Conservation (phyloP, 2,113 vertebrate species). For the Marmota flaviventris region DNA sequence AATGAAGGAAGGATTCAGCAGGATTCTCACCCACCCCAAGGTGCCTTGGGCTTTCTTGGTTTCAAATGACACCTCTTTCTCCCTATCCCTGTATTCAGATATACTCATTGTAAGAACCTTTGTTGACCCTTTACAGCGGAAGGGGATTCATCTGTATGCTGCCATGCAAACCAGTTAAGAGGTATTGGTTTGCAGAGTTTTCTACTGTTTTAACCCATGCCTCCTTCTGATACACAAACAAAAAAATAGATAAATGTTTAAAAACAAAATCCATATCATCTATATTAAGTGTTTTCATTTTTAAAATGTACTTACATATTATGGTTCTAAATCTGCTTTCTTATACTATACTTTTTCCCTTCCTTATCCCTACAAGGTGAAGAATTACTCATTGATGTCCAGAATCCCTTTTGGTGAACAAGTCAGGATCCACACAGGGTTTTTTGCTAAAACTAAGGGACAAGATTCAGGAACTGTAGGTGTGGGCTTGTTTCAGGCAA, state of each 20-base stretch:
- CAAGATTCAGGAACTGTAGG: not conserved
- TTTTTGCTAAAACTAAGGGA: not conserved
- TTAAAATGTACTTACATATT: not conserved
- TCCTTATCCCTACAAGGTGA: not conserved
- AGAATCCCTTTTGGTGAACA: not conserved
- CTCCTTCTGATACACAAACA: not conserved
- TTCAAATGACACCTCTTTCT: not conserved
- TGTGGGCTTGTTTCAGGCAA: not conserved
- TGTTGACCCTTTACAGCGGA: not conserved
- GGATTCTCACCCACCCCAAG: not conserved
- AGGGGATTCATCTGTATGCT: not conserved
- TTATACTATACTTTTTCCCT: not conserved
- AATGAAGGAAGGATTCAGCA: not conserved
- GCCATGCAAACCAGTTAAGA: not conserved
- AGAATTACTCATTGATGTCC: not conserved
- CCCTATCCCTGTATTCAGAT: not conserved
- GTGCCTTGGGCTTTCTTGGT: not conserved
- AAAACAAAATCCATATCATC: not conserved
- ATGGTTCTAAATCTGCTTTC: not conserved
- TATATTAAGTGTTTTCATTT: conserved; percentile 19
- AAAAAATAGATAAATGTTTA: not conserved
- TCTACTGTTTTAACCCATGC: not conserved
- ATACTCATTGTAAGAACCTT: not conserved
- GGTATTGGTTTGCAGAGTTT: not conserved
- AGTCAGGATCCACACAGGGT: not conserved